Conservation (phyloP, 1,140 invertebrate species). For the Megalonaias nervosa region DNA sequence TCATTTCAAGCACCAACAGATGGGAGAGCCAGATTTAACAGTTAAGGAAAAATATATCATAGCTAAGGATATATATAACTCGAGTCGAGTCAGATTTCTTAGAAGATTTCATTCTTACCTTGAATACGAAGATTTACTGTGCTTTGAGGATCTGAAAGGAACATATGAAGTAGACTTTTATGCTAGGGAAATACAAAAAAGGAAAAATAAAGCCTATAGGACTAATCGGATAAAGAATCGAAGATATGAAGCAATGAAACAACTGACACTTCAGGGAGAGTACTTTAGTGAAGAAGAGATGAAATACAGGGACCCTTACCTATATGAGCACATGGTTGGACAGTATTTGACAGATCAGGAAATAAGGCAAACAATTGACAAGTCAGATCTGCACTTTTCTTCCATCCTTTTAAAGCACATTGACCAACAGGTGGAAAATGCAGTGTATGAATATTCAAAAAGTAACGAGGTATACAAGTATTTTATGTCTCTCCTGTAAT, state of each 20-base stretch:
- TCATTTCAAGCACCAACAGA: slow-evolving; percentile 84
- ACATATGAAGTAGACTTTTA: slow-evolving; percentile 78
- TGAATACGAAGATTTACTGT: slow-evolving; percentile 78
- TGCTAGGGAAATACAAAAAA: slow-evolving; percentile 73
- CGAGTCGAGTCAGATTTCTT: slow-evolving; percentile 81
- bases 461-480: slow-evolving; percentile 73
- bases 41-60: slow-evolving; percentile 80
- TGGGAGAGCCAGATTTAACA: slow-evolving; percentile 81
- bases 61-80: slow-evolving; percentile 78
- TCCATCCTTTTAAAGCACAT: slow-evolving; percentile 72
- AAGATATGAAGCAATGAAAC: slow-evolving; percentile 85
- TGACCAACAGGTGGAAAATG: slow-evolving; percentile 76
- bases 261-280: slow-evolving; percentile 79
- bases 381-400: slow-evolving; percentile 67
- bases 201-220: slow-evolving; percentile 44
- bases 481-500: not conserved
- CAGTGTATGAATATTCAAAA: slow-evolving; percentile 78
- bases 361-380: slow-evolving; percentile 72
- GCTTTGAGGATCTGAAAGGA: slow-evolving; percentile 75
- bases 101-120: slow-evolving; percentile 83
- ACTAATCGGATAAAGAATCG: slow-evolving; percentile 83
- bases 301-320: slow-evolving; percentile 89
- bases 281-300: slow-evolving; percentile 95
- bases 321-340: slow-evolving; percentile 91
- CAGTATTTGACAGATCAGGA: slow-evolving; percentile 86